phyloP scores from a whole-genome alignment of 2,888 invertebrate species.

The Nomada ferruginata region DNA sequence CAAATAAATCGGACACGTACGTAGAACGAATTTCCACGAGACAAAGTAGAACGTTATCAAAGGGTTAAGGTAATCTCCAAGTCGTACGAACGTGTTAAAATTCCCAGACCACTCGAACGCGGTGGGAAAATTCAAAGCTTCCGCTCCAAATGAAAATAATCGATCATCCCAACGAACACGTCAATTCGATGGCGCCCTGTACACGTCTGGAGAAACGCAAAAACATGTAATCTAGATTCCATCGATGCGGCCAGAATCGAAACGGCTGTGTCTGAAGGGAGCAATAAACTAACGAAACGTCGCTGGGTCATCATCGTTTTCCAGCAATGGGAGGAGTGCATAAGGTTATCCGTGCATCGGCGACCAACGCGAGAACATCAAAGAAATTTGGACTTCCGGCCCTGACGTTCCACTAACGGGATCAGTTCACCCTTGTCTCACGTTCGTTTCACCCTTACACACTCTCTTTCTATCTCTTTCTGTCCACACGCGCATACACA shows the following conservation, averaged over 20 bases:
- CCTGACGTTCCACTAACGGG: constrained; percentile 47
- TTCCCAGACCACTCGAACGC: neutral
- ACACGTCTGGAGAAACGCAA: neutral
- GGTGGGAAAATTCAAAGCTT: neutral
- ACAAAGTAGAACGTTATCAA: neutral
- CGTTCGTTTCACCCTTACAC: constrained; percentile 59
- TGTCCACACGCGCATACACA: too few relatives aligned
- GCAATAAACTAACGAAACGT: constrained; percentile 26
- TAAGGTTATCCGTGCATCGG: constrained; percentile 58
- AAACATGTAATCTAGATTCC: neutral
- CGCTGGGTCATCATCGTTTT: constrained; percentile 54
- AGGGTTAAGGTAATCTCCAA: constrained; percentile 1
- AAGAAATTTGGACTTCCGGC: constrained; percentile 50
- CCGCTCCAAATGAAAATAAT: neutral
- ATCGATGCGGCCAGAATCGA: neutral
- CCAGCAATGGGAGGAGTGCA: constrained; percentile 55
- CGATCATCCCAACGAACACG: neutral
- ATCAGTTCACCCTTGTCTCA: constrained; percentile 64
- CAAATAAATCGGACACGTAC: too few relatives aligned
- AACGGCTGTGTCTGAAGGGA: neutral
- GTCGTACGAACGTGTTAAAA: neutral
- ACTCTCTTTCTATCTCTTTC: neutral
- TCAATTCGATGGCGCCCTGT: neutral
- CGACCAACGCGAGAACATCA: constrained; percentile 50
- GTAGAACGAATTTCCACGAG: too few relatives aligned